Base-by-base conservation (phyloP, 2,113 vertebrate species). In the Collichthys lucidus region DNA sequence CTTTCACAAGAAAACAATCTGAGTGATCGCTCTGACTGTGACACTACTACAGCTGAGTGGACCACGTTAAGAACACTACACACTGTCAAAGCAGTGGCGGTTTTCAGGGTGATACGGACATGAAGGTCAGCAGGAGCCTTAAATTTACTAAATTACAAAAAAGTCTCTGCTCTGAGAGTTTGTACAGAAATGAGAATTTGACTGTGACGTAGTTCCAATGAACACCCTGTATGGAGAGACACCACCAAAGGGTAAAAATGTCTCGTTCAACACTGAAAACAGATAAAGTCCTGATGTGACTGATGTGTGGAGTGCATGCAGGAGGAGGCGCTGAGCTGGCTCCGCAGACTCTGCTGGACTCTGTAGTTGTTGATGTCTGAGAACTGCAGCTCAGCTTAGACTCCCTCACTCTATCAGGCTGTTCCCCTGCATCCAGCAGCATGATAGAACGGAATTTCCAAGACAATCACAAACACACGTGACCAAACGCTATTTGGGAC, bases 391-490 rank as follows among this genome's bases (percentile, higher is more conserved):
- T 73, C 31, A 31, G 31, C 22, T 66, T 31, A 14, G 31, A 3
- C n/a, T 35, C 71, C 67, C n/a, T 22, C 17, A 35, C 31, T 29
- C 35, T 26, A 20, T 67, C 17, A 52, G 61, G 19, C 35, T 14
- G 35, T 12, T 16, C 22, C 22, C 14, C 4, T 26, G 22, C 19
- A 4, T 46, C 26, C 79, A 70, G 63, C 62, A 75, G 74, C 57
- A 74, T 59, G 63, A 76, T 47, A 65, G 42, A 57, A 53, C 15
- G 19, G 16, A 29, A 65, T 84, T 64, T 73, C 77, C 79, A 72
- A 77, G 86, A 88, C 77, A 88, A 89, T 74, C 50, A 74, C 87
- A 91, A 86, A 75, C 73, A 73, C 72, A 84, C 64, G 65, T 79
- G 62, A 86, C 63, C 59, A 26, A 19, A 31, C 0, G 17, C 24